These are phyloP conservation scores for Characodon lateralis DNA, from an alignment of 2,797 vertebrate species.

Conservation along the genomic window DNA sequence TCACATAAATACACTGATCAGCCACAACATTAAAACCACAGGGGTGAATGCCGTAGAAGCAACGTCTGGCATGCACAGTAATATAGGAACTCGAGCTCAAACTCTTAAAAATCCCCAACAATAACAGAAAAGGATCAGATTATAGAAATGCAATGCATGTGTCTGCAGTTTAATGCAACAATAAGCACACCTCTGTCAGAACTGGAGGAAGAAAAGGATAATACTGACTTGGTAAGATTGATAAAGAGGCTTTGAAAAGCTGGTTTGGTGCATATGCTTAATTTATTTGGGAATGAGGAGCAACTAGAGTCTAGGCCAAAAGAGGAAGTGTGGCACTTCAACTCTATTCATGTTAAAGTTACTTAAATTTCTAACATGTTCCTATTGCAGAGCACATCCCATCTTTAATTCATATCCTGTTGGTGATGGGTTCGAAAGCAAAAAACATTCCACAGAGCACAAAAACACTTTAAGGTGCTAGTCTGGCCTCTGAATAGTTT, in stretches of 20 bases:
- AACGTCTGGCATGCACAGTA: not conserved
- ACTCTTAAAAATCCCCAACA: not conserved
- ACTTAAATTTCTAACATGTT: not conserved
- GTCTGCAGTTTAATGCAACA: not conserved
- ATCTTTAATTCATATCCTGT: not conserved
- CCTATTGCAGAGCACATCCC: not conserved
- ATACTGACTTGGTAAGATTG: not conserved
- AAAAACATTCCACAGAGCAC: not conserved
- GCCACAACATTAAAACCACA: conserved; percentile 1
- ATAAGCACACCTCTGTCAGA: not conserved
- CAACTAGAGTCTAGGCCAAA: not conserved
- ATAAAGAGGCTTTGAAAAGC: not conserved
- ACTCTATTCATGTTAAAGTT: not conserved
- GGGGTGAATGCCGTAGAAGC: not conserved
- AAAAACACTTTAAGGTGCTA: not conserved
- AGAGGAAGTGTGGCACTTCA: not conserved
- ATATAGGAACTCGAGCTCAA: not conserved
- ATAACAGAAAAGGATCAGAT: not conserved
- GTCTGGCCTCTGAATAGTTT: not conserved
- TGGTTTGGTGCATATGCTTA: not conserved
- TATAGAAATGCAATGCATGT: not conserved
- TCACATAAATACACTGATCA: conserved; percentile 3
- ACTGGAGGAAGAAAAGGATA: not conserved
- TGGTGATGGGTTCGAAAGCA: not conserved
- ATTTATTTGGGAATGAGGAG: not conserved